Percentiles rank a stretch among this genome's conserved stretches.
These are phyloP conservation scores for Sebastes nivosus DNA, from an alignment of 2,797 vertebrate species.

Conservation along the genomic window DNA sequence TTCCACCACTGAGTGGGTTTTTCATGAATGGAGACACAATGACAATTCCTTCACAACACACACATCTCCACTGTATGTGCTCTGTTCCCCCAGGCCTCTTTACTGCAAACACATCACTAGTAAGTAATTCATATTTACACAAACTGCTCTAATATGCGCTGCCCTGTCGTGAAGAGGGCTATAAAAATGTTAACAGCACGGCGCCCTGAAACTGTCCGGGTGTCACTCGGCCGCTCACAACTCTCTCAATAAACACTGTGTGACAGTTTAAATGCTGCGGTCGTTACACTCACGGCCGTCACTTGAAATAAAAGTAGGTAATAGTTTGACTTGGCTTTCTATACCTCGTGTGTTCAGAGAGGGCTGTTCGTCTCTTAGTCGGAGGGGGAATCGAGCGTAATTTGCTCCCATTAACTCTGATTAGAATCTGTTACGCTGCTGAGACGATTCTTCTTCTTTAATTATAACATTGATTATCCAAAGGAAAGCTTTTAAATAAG, in stretches of 20 bases:
- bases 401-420: slow-evolving; percentile 59
- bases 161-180: background rate
- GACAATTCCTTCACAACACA: background rate
- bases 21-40: background rate
- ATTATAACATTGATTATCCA: slow-evolving; percentile 60
- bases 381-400: slow-evolving; percentile 25
- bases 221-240: background rate
- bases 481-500: slow-evolving; percentile 58
- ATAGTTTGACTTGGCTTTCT: slow-evolving; percentile 26
- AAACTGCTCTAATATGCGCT: slow-evolving; percentile 29
- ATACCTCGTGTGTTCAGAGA: background rate
- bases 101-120: background rate
- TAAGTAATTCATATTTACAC: slow-evolving; percentile 45
- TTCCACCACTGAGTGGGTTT: background rate
- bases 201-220: background rate
- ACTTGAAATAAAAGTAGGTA: slow-evolving; percentile 19
- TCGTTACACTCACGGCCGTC: background rate
- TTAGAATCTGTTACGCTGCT: slow-evolving; percentile 54
- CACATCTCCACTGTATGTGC: background rate
- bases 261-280: slow-evolving; percentile 11
- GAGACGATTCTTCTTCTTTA: slow-evolving; percentile 36
- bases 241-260: slow-evolving; percentile 1
- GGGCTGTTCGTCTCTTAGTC: slow-evolving; percentile 28
- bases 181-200: slow-evolving; percentile 42
- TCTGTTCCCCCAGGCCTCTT: slow-evolving; percentile 1